Evolutionary conservation across 1,140 invertebrate genomes (phyloP).

Genomic region (Drosophila simulans): DNA sequence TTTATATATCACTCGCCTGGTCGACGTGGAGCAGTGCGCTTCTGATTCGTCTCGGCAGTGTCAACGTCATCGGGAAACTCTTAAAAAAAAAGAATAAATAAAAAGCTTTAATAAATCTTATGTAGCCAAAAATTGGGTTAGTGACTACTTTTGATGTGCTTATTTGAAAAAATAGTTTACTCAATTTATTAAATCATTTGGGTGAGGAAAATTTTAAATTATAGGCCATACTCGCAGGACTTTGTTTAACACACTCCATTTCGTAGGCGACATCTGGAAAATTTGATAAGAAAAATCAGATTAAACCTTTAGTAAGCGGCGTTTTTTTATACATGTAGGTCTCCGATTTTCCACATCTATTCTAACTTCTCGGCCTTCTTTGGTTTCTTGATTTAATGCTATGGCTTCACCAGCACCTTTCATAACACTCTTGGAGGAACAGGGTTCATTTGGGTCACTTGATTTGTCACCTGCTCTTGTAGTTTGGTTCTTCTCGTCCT

Average conservation of each 20-base stretch:
- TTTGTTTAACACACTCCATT: background rate
- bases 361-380: too few species aligned
- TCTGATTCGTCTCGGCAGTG: background rate
- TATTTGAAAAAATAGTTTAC: too few species aligned
- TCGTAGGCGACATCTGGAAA: slow-evolving; percentile 13
- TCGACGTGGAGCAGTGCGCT: background rate
- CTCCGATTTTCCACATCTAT: background rate
- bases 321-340: background rate
- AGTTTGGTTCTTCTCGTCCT: background rate
- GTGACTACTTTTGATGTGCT: too few species aligned
- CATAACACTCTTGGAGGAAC: too few species aligned
- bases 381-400: too few species aligned
- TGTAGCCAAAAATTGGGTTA: too few species aligned
- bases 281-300: background rate
- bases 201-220: background rate
- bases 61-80: background rate
- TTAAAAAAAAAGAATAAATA: background rate
- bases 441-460: background rate
- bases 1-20: slow-evolving; percentile 6
- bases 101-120: background rate
- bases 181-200: background rate
- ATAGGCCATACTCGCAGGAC: background rate
- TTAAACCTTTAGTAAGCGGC: too few species aligned
- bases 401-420: background rate
- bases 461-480: too few species aligned